phyloP scores from a whole-genome alignment of 2,888 invertebrate species.

The Galerucella nymphaeae region DNA sequence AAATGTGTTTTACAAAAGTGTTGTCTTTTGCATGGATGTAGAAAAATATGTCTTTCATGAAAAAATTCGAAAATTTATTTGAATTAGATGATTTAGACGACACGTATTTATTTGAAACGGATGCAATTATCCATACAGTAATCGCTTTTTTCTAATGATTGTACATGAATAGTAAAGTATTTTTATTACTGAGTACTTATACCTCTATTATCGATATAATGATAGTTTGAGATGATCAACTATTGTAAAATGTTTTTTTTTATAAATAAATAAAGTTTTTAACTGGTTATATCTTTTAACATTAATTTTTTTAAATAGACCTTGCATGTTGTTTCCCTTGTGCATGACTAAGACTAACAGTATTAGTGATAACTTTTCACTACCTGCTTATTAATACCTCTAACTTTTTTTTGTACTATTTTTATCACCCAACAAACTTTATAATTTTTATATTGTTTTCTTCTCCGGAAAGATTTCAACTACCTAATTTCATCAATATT shows the following conservation, averaged over 20 bases:
- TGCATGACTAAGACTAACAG: constrained; percentile 20
- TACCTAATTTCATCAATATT: too few species aligned
- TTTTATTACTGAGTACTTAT: constrained; percentile 36
- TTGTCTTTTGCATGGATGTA: too few species aligned
- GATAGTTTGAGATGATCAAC: constrained; percentile 12
- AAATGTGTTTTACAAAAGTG: too few species aligned
- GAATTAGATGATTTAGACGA: too few species aligned
- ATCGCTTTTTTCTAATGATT: constrained; percentile 26
- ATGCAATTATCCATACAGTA: not conserved
- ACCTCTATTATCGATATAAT: constrained; percentile 24
- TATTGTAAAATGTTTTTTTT: constrained; percentile 32
- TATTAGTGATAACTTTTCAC: constrained; percentile 10
- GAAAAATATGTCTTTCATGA: too few species aligned
- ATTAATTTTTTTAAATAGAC: constrained; percentile 25
- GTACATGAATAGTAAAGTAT: constrained; percentile 32
- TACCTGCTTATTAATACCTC: constrained; percentile 5
- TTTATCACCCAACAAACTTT: not conserved
- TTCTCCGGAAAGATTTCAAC: too few species aligned
- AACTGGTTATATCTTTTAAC: constrained; percentile 24
- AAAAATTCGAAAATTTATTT: too few species aligned
- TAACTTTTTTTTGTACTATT: not conserved
- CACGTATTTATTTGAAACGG: constrained; percentile 10
- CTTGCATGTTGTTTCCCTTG: not conserved
- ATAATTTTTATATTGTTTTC: not conserved
- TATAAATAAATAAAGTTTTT: constrained; percentile 42